Evolutionary conservation across 1,140 invertebrate genomes (phyloP).

Genomic region (Drosophila lowei): DNA sequence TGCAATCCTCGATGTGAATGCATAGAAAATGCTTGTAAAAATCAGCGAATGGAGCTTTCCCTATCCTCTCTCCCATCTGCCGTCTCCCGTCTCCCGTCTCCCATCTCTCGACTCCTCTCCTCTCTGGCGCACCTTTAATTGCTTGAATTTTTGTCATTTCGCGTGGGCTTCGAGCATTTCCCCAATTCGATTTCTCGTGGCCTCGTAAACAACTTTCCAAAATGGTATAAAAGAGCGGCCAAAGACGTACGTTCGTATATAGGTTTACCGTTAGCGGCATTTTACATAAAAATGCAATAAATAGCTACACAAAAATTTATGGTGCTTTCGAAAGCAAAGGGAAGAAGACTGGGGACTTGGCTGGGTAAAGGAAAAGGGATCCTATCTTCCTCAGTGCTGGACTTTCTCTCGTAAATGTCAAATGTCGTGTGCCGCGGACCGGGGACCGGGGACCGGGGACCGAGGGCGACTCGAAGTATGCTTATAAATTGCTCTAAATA

Average conservation of each 20-base stretch:
- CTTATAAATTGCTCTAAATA: slow-evolving; percentile 80
- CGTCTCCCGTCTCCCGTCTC: no score
- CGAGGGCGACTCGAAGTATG: slow-evolving; percentile 71
- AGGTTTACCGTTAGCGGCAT: slow-evolving; percentile 60
- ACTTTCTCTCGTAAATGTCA: slow-evolving; percentile 75
- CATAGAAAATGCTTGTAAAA: slow-evolving; percentile 61
- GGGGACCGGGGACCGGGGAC: neutral
- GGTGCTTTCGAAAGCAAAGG: slow-evolving; percentile 20
- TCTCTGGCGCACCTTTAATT: slow-evolving; percentile 52
- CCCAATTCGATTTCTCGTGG: slow-evolving; percentile 63
- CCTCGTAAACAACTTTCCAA: slow-evolving; percentile 70
- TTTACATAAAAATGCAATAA: slow-evolving; percentile 83
- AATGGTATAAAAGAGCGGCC: neutral
- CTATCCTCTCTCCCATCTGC: neutral
- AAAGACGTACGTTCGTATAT: slow-evolving; percentile 21
- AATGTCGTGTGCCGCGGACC: slow-evolving; percentile 54
- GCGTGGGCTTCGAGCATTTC: slow-evolving; percentile 24
- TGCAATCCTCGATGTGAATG: slow-evolving; percentile 52
- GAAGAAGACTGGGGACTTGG: no score
- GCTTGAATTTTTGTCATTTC: slow-evolving; percentile 59
- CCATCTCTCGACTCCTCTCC: no score
- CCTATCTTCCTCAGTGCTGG: neutral
- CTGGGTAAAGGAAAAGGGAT: slow-evolving; percentile 22
- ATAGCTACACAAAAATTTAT: slow-evolving; percentile 74
- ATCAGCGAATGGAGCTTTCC: slow-evolving; percentile 23